Percentiles rank a stretch among this genome's conserved stretches.
Conservation (phyloP, 2,888 invertebrate species). For the Sipha maydis region DNA sequence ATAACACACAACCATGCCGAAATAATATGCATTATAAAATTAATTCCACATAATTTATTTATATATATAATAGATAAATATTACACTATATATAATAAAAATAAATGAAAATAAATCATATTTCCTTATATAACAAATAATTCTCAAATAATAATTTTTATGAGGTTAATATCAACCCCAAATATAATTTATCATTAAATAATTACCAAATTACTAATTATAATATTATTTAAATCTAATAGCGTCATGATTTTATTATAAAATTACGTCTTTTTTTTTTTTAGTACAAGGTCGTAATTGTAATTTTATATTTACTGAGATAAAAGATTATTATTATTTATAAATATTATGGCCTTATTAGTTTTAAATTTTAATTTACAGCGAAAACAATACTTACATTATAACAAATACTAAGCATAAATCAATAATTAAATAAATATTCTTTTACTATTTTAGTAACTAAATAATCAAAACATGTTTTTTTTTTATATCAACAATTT, state of each 20-base stretch:
- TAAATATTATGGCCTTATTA: constrained; percentile 22
- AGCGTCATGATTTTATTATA: background rate
- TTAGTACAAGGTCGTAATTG: constrained; percentile 32
- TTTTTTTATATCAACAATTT: too few relatives aligned
- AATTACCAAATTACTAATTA: background rate
- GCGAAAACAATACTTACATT: background rate
- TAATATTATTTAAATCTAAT: background rate
- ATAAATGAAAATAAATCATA: background rate
- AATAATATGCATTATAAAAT: background rate
- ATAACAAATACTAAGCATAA: background rate
- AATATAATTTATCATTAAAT: background rate
- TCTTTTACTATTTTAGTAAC: background rate
- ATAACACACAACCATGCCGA: background rate
- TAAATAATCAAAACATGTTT: too few relatives aligned
- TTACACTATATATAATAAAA: too few relatives aligned
- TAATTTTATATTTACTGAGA: background rate
- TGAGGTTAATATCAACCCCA: constrained; percentile 1
- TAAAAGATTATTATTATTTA: background rate
- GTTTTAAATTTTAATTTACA: background rate
- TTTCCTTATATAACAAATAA: background rate
- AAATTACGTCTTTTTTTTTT: constrained; percentile 28
- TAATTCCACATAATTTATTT: background rate
- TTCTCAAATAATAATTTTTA: background rate
- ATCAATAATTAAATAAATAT: background rate
- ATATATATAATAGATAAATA: too few relatives aligned